These are phyloP conservation scores for Colletes gigas DNA, from an alignment of 1,140 invertebrate genomes.

Conservation along the genomic window DNA sequence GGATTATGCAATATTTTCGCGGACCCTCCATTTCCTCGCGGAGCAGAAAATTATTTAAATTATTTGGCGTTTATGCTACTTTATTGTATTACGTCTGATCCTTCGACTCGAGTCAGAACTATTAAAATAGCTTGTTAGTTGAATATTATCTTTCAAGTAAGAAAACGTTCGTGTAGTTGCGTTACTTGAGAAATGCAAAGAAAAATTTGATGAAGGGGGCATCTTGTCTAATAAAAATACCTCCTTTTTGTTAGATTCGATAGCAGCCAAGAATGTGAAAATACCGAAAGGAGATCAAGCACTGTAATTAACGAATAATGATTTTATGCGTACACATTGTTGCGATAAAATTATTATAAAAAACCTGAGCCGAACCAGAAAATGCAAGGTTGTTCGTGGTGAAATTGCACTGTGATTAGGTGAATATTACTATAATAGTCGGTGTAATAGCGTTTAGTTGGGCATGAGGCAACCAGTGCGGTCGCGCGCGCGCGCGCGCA, in stretches of 20 bases:
- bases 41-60: no score
- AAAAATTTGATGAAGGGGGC: no score
- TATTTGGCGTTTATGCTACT: no score
- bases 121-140: no score
- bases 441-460: background rate
- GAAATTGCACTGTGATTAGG: conserved; percentile 2
- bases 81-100: no score
- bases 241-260: no score
- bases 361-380: background rate
- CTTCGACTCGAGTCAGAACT: no score
- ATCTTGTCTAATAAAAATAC: no score
- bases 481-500: background rate
- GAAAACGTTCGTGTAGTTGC: no score
- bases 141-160: no score
- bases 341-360: background rate
- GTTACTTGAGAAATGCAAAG: no score
- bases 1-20: background rate
- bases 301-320: background rate
- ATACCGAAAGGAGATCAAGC: background rate
- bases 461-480: background rate
- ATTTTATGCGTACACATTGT: background rate
- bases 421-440: conserved; percentile 10
- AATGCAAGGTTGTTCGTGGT: background rate
- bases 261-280: background rate
- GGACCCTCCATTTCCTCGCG: no score